phyloP scores from a whole-genome alignment of 2,797 vertebrate genomes.

The Chanos chanos region DNA sequence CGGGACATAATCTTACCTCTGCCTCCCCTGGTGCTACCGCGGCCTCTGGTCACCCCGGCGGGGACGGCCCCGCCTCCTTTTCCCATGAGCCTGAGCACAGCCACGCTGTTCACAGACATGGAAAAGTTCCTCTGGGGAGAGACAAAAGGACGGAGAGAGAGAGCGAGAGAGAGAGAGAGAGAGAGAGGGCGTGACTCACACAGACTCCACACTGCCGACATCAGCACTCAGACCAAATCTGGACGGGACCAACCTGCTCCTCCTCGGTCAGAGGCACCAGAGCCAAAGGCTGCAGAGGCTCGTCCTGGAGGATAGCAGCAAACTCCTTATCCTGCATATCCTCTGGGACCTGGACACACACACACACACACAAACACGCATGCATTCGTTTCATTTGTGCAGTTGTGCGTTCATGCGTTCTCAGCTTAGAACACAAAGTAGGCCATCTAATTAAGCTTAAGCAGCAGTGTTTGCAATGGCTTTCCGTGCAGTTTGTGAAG shows the following conservation, averaged over 20 bases:
- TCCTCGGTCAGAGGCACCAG: slow-evolving; percentile 89
- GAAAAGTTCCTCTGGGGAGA: slow-evolving; percentile 89
- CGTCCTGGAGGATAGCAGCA: slow-evolving; percentile 85
- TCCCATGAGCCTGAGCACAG: slow-evolving; percentile 91
- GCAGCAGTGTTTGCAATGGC: not conserved
- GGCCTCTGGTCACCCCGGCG: slow-evolving; percentile 76
- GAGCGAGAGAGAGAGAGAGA: not conserved
- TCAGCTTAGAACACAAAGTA: no score
- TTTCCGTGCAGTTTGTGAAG: no score
- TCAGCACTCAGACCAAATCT: not conserved
- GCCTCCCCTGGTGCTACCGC: slow-evolving; percentile 82
- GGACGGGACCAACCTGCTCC: slow-evolving; percentile 77
- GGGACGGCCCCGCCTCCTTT: slow-evolving; percentile 77
- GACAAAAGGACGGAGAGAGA: not conserved
- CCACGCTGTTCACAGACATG: slow-evolving; percentile 93
- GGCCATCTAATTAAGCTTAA: no score
- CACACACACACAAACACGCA: not conserved
- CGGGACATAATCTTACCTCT: slow-evolving; percentile 73
- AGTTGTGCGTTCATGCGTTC: no score
- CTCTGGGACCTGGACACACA: slow-evolving; percentile 77
- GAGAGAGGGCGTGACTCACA: not conserved
- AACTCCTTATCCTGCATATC: slow-evolving; percentile 94
- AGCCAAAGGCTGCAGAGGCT: slow-evolving; percentile 85
- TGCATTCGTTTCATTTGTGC: no score
- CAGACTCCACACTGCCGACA: not conserved